Evolutionary conservation across 2,888 invertebrate species (phyloP), one percentile per base, ranked within the genome.

Genomic region (Helleia helle): DNA sequence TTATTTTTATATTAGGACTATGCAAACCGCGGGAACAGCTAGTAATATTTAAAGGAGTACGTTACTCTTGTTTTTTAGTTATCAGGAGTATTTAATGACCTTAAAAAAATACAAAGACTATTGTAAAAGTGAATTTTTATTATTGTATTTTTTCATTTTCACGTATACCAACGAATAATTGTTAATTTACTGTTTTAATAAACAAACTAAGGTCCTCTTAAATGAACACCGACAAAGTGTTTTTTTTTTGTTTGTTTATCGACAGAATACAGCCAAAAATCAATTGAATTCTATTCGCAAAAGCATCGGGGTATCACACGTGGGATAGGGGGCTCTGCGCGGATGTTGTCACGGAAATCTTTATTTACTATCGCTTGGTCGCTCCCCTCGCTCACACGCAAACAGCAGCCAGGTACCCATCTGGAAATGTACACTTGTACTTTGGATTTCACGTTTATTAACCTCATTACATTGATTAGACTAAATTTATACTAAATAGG

Each of bases 321-420:
- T 69, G 70, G 67, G 69, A 66, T 55, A 58, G 44, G 49, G n/a
- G 58, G 60, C 66, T 77, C 77, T 63, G 71, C 67, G 62, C 80
- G 81, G 81, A 79, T 77, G 81, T 65, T 56, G 56, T 51, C 62
- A 70, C 79, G 83, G 83, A 84, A 71, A 80, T 84, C 83, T 84
- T 79, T 72, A 83, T 80, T 84, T 80, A 81, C 71, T 65, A 75
- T 67, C 72, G 71, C 15, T n/a, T 8, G 17, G n/a, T 15, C 30
- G 51, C 58, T 61, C 80, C 77, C 68, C 71, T 59, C 64, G 74
- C 68, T 77, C 81, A 75, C 81, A 79, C 81, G 77, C 63, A 62
- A 40, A 31, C 43, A 38, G 31, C 40, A n/a, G n/a, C 40, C 42
- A 45, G 36, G 31, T 43, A 49, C 51, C 44, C 40, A 49, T 44